Evolutionary conservation across 2,113 vertebrate genomes (phyloP), one percentile per base, ranked within the genome.

Genomic region (Ceyx cyanopectus): DNA sequence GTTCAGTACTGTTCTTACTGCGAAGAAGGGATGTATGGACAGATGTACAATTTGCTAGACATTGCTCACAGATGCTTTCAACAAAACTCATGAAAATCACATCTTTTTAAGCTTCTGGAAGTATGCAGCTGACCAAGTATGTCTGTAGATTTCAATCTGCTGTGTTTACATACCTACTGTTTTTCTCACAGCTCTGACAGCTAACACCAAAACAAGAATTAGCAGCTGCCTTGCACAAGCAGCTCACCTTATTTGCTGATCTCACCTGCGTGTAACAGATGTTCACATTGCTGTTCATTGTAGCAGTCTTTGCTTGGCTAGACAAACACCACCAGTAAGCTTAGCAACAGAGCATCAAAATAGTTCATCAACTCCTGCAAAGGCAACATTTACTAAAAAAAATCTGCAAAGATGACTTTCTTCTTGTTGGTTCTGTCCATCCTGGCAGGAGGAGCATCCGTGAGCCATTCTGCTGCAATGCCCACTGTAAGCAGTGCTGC

Each of bases 181-280:
- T 68, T 32, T 66, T 79, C 86, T 53, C 41, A 34, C 50, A 78
- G 72, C 66, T 68, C 92, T 20, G 51, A 48, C 60, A 76, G 53
- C 9, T 11, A 48, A 24, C 29, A 65, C 23, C 48, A 43, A 45
- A 65, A 48, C 6, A 12, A 30, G 30, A 17, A 51, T 17, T 13
- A 79, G 61, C 56, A 72, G 53, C 23, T 81, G 73, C 85, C 62
- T 54, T 9, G 23, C 37, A 43, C 75, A 54, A 51, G 41, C 1
- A 6, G 26, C 57, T 72, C 70, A 34, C n/a, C 6, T 51, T 26
- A 56, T 43, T 5, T 67, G 30, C 34, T 60, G 66, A 32, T 19
- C 65, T 18, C 43, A 54, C 20, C 60, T 4, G 46, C 22, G 22
- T 0, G 0, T 2, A 32, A 56, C 58, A 65, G 7, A 12, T 7